Percentiles rank a stretch among this genome's conserved stretches.
Conservation (phyloP, 2,888 invertebrate genomes). For the Aelia acuminata region DNA sequence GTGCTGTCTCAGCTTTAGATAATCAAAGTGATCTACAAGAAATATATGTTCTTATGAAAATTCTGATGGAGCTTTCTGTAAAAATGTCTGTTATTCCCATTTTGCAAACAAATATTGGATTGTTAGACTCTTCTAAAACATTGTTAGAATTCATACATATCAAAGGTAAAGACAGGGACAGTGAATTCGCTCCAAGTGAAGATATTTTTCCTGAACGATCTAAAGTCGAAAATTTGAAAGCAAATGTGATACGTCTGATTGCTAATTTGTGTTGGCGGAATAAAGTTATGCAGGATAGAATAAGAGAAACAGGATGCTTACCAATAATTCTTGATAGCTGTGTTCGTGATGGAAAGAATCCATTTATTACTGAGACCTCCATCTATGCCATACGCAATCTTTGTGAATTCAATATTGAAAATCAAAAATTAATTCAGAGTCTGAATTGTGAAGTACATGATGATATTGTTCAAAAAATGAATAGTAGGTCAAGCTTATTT, state of each 20-base stretch:
- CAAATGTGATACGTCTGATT: conserved; percentile 51
- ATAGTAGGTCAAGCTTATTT: background rate
- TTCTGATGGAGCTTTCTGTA: conserved; percentile 28
- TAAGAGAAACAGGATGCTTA: background rate
- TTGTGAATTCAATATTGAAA: conserved; percentile 43
- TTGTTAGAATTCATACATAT: conserved; percentile 4
- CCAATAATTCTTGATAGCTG: conserved; percentile 53
- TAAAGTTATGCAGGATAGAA: conserved; percentile 17
- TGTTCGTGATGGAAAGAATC: conserved; percentile 44
- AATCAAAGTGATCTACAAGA: conserved; percentile 14
- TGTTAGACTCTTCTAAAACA: background rate
- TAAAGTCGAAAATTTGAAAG: conserved; percentile 44
- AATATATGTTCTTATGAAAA: conserved; percentile 11
- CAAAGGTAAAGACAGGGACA: background rate
- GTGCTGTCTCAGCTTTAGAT: background rate
- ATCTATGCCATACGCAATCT: conserved; percentile 54
- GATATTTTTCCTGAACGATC: conserved; percentile 33
- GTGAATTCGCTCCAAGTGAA: background rate
- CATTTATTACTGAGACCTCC: conserved; percentile 52
- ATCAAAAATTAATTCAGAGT: conserved; percentile 34
- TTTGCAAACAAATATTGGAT: conserved; percentile 6
- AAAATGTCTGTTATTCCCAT: background rate
- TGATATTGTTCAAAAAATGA: background rate
- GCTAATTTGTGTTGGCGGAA: conserved; percentile 56
- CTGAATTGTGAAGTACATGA: conserved; percentile 30